Evolutionary conservation across 37 sponge, comb jelly and placozoan species (phyloP), one percentile per base, ranked within the genome.

Genomic region (Halichondria panicea): DNA sequence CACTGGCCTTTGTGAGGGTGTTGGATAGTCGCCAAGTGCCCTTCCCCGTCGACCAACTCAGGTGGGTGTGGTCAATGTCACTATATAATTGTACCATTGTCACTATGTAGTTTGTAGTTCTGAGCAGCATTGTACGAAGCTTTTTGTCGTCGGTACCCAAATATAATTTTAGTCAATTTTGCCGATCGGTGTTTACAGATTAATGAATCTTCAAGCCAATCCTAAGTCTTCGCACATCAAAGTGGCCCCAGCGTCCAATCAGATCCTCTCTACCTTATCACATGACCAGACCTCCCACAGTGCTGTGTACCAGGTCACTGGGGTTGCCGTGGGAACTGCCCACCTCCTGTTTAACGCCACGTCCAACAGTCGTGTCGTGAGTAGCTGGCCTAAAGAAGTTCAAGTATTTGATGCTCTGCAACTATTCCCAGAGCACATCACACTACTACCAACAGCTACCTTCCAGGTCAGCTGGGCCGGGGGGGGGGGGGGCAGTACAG

Each of bases 321-420:
- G 92, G 33, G 68, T 87, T 15, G 45, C 70, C 28, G 72, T 83
- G 61, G 95, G 95, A 22, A 70, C 64, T 54, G 68, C 95, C 37
- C 72, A 80, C 27, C 72, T 94, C 31, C 1, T 56, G 45, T 94
- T 94, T 86, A 94, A 94, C 50, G 89, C 78, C 35, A 91, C 88
- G 40, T 50, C 68, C 1, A 24, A 56, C 5, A 85, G 88, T 3
- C 40, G 76, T 28, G 67, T 84, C 21, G 42, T 94, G 63, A 60
- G 92, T 1, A 94, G 95, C 59, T 21, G 61, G 40, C 86, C 95
- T 2, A 52, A 61, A 4, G 91, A 86, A 45, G 84, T 94, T 56
- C 90, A 89, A 76, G 81, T 86, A 1, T 86, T 79, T 68, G 87
- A 79, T 18, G 56, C 85, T 39, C 81, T 89, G 40, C 79, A 58